phyloP scores from a whole-genome alignment of 2,797 vertebrate species.

The Sciurus vulgaris region DNA sequence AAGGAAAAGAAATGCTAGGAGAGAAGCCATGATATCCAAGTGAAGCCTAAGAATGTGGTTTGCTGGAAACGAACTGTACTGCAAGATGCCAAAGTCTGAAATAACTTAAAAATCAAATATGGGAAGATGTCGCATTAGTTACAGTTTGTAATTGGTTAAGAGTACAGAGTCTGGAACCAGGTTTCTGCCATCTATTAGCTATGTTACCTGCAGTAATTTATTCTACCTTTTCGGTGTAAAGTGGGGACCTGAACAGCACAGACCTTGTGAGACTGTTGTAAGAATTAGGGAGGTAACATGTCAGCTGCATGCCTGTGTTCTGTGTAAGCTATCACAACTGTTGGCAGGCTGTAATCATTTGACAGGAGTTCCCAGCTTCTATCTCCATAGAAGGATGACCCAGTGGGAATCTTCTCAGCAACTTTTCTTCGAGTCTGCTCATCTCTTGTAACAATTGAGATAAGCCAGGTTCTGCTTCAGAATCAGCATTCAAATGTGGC shows the following conservation, averaged over 20 bases:
- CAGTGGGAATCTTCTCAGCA: background rate
- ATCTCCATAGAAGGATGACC: background rate
- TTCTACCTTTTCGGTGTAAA: background rate
- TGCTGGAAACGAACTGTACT: constrained; percentile 51
- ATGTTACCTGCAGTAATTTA: background rate
- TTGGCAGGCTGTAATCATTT: background rate
- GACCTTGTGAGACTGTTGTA: background rate
- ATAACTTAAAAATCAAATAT: constrained; percentile 66
- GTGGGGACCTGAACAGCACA: background rate
- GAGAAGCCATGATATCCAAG: background rate
- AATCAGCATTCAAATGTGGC: background rate
- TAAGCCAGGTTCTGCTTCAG: background rate
- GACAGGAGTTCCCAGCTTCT: background rate
- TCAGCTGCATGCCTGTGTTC: background rate
- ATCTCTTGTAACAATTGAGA: background rate
- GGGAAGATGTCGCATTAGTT: constrained; percentile 24
- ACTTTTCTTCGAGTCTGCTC: background rate
- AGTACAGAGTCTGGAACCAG: constrained; percentile 15
- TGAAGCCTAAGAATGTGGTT: constrained; percentile 33
- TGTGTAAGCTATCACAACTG: background rate
- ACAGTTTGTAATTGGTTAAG: constrained; percentile 17
- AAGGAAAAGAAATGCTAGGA: constrained; percentile 51
- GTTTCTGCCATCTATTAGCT: background rate
- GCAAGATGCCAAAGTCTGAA: constrained; percentile 66
- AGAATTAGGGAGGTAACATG: background rate